A percentile compares a stretch with the other conserved stretches of the same genome.
Evolutionary conservation across 2,797 vertebrate species (phyloP).

Genomic region (Protosalanx chinensis): DNA sequence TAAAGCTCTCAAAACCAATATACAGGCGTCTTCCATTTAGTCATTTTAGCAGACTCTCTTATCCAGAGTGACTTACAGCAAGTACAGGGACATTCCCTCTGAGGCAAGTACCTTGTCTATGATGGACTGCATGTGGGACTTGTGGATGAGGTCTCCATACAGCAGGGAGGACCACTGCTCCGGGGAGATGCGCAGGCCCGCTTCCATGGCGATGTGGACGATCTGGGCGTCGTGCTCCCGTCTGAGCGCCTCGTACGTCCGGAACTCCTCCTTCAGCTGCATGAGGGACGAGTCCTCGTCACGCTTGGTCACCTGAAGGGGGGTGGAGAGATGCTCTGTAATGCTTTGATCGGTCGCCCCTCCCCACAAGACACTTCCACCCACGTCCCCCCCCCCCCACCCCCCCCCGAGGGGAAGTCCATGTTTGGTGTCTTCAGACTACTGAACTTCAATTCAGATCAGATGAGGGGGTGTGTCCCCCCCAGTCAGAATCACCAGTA

Average conservation of each 20-base stretch:
- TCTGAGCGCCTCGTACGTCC: slow-evolving; percentile 89
- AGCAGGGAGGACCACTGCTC: slow-evolving; percentile 97
- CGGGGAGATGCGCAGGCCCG: slow-evolving; percentile 92
- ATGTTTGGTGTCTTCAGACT: slow-evolving; percentile 61
- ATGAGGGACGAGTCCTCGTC: slow-evolving; percentile 97
- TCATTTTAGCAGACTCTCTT: no score
- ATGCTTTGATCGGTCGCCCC: neutral
- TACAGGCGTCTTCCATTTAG: neutral
- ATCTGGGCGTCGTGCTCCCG: slow-evolving; percentile 96
- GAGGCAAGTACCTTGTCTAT: slow-evolving; percentile 83
- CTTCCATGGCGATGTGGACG: slow-evolving; percentile 97
- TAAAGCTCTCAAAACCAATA: neutral
- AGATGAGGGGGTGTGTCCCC: slow-evolving; percentile 60
- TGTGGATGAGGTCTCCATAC: slow-evolving; percentile 93
- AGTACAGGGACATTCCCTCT: no score
- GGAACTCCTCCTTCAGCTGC: slow-evolving; percentile 96
- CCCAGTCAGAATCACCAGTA: slow-evolving; percentile 83
- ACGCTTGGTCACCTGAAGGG: slow-evolving; percentile 88
- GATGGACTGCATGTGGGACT: slow-evolving; percentile 98
- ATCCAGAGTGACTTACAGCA: no score
- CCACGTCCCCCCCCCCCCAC: neutral
- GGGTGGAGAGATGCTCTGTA: neutral
- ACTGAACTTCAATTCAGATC: slow-evolving; percentile 63
- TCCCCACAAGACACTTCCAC: neutral
- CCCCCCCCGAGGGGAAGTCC: neutral